Evolutionary conservation across 2,113 vertebrate species (phyloP).

Genomic region (Salvelinus alpinus): DNA sequence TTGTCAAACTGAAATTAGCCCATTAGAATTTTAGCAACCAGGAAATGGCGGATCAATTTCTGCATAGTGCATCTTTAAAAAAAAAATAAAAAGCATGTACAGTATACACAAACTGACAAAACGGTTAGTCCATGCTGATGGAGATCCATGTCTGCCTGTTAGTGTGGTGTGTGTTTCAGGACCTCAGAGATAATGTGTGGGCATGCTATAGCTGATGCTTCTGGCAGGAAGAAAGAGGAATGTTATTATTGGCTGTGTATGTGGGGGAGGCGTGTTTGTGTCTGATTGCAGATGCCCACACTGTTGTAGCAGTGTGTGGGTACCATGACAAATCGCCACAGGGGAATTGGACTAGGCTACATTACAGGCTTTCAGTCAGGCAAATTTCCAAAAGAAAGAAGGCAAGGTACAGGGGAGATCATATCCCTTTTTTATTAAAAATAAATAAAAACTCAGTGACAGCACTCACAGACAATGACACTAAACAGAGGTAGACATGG

Average conservation of each 20-base stretch:
- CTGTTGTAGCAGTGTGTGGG: not conserved
- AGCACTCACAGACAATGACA: not conserved
- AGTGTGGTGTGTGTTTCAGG: not conserved
- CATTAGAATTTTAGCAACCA: too few relatives aligned
- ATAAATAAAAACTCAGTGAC: too few relatives aligned
- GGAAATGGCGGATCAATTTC: too few relatives aligned
- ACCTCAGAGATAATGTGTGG: not conserved
- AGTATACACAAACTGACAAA: not conserved
- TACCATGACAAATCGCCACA: not conserved
- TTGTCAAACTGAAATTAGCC: too few relatives aligned
- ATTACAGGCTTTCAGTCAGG: too few relatives aligned
- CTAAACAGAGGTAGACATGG: not conserved
- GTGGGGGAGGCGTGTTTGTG: not conserved
- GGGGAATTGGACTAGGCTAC: too few relatives aligned
- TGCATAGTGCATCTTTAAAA: too few relatives aligned
- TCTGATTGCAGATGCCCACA: not conserved
- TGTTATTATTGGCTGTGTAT: not conserved
- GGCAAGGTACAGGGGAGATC: too few relatives aligned
- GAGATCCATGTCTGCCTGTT: not conserved
- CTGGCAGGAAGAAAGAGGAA: not conserved
- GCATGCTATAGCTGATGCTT: not conserved
- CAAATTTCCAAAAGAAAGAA: too few relatives aligned
- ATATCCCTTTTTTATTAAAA: too few relatives aligned
- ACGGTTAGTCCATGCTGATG: not conserved
- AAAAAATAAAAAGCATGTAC: not conserved